phyloP scores from a whole-genome alignment of 2,113 vertebrate genomes.

The Salvator merianae region DNA sequence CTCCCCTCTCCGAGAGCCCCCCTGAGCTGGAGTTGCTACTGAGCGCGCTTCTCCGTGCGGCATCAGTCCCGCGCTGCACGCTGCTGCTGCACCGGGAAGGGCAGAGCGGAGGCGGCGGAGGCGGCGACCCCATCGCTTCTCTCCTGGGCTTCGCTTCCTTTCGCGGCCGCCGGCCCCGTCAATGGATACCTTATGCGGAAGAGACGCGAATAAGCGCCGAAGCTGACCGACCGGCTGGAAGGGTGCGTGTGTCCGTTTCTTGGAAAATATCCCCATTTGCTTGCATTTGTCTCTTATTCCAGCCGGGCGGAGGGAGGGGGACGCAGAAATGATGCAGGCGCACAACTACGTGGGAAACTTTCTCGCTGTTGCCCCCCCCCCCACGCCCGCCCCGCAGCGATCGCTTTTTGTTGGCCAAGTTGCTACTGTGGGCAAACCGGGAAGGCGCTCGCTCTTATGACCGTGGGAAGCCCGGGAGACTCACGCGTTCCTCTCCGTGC shows the following conservation, averaged over 20 bases:
- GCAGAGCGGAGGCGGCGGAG: no score
- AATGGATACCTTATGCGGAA: slow-evolving; percentile 37
- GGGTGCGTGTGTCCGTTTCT: background rate
- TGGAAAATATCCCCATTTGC: background rate
- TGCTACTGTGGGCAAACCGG: no score
- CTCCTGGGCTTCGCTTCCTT: background rate
- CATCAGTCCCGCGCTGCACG: slow-evolving; percentile 29
- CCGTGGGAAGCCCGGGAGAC: no score
- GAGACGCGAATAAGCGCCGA: background rate
- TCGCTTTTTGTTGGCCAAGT: no score
- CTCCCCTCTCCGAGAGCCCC: slow-evolving; percentile 13
- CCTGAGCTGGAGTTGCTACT: slow-evolving; percentile 35
- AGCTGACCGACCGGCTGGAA: slow-evolving; percentile 6
- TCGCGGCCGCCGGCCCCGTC: background rate
- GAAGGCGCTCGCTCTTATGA: no score
- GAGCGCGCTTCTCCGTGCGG: slow-evolving; percentile 3
- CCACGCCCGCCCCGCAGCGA: no score
- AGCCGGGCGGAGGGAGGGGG: no score
- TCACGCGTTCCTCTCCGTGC: no score
- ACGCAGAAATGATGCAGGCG: no score
- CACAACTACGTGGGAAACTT: no score
- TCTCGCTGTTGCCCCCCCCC: no score
- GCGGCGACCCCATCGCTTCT: fast-evolving
- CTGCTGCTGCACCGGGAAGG: slow-evolving; percentile 26
- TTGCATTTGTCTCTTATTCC: background rate